Evolutionary conservation across 2,888 invertebrate genomes (phyloP).

Genomic region (Ectemnius cavifrons): DNA sequence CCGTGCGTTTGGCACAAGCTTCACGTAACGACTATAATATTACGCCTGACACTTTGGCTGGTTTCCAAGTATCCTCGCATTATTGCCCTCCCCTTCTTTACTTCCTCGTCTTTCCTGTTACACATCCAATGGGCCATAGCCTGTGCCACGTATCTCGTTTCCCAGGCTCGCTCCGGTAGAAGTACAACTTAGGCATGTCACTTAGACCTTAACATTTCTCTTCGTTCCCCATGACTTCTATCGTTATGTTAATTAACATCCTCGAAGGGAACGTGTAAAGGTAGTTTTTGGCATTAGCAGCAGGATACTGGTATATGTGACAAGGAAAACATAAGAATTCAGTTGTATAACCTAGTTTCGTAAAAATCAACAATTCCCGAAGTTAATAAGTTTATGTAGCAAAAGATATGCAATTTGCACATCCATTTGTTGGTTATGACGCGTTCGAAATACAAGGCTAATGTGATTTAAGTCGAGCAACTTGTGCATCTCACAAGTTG

Average conservation of each 20-base stretch:
- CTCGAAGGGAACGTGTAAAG: neutral
- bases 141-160: constrained; percentile 14
- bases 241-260: constrained; percentile 69
- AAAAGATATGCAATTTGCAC: too few relatives aligned
- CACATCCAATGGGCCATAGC: constrained; percentile 38
- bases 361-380: too few relatives aligned
- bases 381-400: too few relatives aligned
- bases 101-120: constrained; percentile 22
- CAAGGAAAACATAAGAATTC: too few relatives aligned
- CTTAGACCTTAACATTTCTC: constrained; percentile 56
- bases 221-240: constrained; percentile 58
- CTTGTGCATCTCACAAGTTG: too few relatives aligned
- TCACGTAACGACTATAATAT: constrained; percentile 70
- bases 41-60: constrained; percentile 69
- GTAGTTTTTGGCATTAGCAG: too few relatives aligned
- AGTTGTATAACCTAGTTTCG: too few relatives aligned
- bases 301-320: too few relatives aligned
- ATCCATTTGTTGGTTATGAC: too few relatives aligned
- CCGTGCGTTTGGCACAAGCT: constrained; percentile 64
- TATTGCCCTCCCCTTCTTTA: constrained; percentile 63
- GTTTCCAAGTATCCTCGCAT: constrained; percentile 68
- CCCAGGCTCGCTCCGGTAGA: neutral
- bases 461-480: too few relatives aligned
- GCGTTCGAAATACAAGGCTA: too few relatives aligned
- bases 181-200: constrained; percentile 30